Conservation (phyloP, 2,113 vertebrate genomes). For the Zapus hudsonius region DNA sequence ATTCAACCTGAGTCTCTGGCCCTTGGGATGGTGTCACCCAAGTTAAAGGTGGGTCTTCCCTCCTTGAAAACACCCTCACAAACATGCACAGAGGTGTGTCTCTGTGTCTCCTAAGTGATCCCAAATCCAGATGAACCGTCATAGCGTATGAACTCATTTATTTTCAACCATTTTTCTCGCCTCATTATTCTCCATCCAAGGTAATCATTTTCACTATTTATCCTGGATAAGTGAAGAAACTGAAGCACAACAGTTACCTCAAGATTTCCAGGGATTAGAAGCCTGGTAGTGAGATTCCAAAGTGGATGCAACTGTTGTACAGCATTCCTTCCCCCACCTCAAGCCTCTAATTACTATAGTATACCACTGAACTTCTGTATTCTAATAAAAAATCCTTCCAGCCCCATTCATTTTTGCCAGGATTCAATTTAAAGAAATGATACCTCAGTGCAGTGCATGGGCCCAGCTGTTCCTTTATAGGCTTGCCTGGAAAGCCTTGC, state of each 20-base stretch:
- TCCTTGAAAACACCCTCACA: too few species aligned
- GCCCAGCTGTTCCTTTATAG: background rate
- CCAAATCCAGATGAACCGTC: background rate
- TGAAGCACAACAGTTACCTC: background rate
- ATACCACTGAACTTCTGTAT: background rate
- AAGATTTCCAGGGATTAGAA: background rate
- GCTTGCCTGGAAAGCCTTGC: background rate
- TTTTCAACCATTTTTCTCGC: background rate
- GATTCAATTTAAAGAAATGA: background rate
- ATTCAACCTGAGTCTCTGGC: too few species aligned
- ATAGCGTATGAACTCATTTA: background rate
- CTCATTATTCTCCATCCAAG: background rate
- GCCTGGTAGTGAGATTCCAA: background rate
- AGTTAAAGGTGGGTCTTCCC: too few species aligned
- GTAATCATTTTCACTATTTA: background rate
- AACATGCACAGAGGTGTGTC: too few species aligned
- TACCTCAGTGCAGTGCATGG: background rate
- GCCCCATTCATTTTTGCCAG: slow-evolving; percentile 27
- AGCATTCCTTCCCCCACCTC: background rate
- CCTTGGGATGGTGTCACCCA: too few species aligned
- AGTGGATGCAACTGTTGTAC: background rate
- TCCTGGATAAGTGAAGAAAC: slow-evolving; percentile 10
- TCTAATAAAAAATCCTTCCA: background rate
- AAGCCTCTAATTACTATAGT: background rate
- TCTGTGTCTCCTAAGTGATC: too few species aligned